Conservation (phyloP, 2,888 invertebrate species). For the Lithophane socia region DNA sequence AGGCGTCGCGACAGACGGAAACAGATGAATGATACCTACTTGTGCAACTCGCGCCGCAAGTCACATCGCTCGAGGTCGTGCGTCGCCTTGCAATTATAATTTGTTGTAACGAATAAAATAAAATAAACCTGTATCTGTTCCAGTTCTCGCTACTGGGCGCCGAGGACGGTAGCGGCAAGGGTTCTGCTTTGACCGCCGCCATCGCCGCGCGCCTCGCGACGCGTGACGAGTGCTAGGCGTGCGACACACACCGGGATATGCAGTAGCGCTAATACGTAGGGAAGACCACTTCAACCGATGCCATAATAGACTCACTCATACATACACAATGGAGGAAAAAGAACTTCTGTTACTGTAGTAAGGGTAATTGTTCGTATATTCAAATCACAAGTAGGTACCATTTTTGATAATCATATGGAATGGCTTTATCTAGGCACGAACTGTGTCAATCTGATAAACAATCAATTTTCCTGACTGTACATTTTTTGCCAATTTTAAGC, state of each 20-base stretch:
- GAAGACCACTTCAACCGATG: neutral
- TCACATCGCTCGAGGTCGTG: neutral
- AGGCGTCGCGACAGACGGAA: neutral
- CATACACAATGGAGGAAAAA: neutral
- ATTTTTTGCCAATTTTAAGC: neutral
- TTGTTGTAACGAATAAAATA: neutral
- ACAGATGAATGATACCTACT: neutral
- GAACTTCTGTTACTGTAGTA: neutral
- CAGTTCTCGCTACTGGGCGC: constrained; percentile 93
- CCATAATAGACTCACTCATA: constrained; percentile 14
- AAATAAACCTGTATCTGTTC: constrained; percentile 30
- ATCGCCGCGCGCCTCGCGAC: constrained; percentile 91
- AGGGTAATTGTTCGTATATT: neutral
- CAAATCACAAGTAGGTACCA: neutral
- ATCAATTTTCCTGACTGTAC: neutral
- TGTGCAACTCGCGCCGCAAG: neutral
- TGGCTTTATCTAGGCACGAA: neutral
- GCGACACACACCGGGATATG: neutral
- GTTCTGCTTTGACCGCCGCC: constrained; percentile 94
- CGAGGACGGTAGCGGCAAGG: constrained; percentile 96
- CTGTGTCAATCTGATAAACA: neutral
- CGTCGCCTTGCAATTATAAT: neutral
- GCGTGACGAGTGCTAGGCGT: constrained; percentile 66
- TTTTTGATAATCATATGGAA: neutral
- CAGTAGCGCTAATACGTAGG: neutral